Evolutionary conservation across 2,113 vertebrate species (phyloP), one percentile per base, ranked within the genome.

Genomic region (Clarias gariepinus): DNA sequence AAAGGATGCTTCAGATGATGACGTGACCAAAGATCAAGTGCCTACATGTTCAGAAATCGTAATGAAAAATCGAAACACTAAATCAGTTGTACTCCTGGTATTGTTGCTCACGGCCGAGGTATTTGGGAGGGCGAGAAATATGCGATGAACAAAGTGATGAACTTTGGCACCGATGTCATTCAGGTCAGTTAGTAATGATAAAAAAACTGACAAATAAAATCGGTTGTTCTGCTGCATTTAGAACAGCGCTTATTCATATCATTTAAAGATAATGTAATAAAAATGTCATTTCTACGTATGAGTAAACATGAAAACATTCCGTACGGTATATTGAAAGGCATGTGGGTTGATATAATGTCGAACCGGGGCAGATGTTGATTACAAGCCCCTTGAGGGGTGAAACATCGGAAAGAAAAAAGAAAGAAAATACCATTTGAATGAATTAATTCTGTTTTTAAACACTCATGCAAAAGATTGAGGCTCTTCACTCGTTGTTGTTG

Each of bases 361-460:
- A 57, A 79, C 55, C 28, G 77, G 87, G 90, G 86, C 88, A 91
- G 81, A 90, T 92, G 87, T 88, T 83, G 86, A 90, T 90, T 76
- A 89, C 77, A 88, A 74, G 74, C 60, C 83, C 85, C 55, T 19
- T 1, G 15, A 47, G 76, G 53, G 76, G 64, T 57, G 78, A 68
- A 88, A 58, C 80, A 81, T 64, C 30, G 63, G 83, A 87, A 61
- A 53, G 71, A 61, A 8, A 25, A 28, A 47, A 47, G 1, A 6
- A 47, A 47, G 7, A 63, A 77, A 87, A 87, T 66, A 61, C 61
- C 64, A 61, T 84, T 63, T 61, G 73, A 64, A 87, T 90, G 79
- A 86, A 79, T 80, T 21, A 6, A 2, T 78, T 85, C 36, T 86
- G 77, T 71, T 79, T 69, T 78, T 52, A 53, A 85, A 47, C 55